Evolutionary conservation across 2,113 vertebrate genomes (phyloP).

Genomic region (Sylvilagus bachmani): DNA sequence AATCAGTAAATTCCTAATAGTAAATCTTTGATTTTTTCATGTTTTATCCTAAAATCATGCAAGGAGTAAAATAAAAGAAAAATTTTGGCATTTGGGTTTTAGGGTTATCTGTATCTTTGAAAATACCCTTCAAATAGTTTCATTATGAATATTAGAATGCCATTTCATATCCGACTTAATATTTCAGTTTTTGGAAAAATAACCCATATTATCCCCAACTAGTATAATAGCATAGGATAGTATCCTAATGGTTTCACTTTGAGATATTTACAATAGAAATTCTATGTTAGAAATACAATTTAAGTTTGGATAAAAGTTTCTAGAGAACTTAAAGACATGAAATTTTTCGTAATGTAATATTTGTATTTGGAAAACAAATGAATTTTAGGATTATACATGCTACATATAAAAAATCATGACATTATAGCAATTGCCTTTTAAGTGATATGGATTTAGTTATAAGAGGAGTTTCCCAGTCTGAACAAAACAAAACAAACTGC

Average conservation of each 20-base stretch:
- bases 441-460: no score
- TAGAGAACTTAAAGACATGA: slow-evolving; percentile 38
- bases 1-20: slow-evolving; percentile 7
- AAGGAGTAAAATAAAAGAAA: slow-evolving; percentile 20
- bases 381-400: no score
- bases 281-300: slow-evolving; percentile 47
- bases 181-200: not conserved
- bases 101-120: not conserved
- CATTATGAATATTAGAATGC: slow-evolving; percentile 19
- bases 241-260: not conserved
- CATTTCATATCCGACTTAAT: slow-evolving; percentile 35
- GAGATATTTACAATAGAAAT: slow-evolving; percentile 4
- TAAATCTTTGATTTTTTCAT: not conserved
- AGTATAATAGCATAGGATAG: not conserved
- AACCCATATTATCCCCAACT: not conserved
- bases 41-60: slow-evolving; percentile 11
- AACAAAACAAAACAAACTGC: no score
- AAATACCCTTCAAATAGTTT: slow-evolving; percentile 10
- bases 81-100: not conserved
- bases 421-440: no score
- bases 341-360: not conserved
- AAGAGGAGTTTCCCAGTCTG: no score
- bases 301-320: slow-evolving; percentile 38
- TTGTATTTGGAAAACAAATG: no score
- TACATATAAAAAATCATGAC: no score